A percentile compares a stretch with the other conserved stretches of the same genome.
Conservation (phyloP, 2,113 vertebrate species). For the Rhinoptilus africanus region DNA sequence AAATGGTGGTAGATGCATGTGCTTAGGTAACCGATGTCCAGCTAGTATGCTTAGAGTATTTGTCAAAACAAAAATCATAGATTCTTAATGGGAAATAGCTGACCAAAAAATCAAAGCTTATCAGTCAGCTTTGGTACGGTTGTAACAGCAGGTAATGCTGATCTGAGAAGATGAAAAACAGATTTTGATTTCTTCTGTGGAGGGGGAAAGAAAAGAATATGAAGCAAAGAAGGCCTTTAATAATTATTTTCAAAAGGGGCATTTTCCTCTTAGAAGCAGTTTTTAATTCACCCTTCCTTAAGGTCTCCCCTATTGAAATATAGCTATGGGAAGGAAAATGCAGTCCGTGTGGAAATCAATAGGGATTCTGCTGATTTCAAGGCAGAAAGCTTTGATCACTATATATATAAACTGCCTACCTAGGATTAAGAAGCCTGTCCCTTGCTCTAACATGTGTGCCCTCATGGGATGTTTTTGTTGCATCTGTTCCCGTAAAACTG, state of each 20-base stretch:
- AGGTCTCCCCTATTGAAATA: neutral
- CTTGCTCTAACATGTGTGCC: neutral
- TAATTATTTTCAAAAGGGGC: neutral
- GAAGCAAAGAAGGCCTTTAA: neutral
- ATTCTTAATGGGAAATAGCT: neutral
- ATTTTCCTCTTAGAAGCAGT: neutral
- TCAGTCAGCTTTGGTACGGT: neutral
- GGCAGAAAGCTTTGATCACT: neutral
- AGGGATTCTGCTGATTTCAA: neutral
- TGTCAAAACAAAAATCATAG: neutral
- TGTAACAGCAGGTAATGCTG: neutral
- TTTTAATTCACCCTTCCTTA: neutral
- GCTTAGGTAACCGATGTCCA: neutral
- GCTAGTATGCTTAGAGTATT: neutral
- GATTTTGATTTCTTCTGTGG: neutral
- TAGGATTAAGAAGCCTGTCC: neutral
- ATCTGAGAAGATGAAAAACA: neutral
- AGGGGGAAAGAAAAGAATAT: neutral
- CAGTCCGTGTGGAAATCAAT: neutral
- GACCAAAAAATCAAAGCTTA: neutral
- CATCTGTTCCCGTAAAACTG: neutral
- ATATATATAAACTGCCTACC: neutral
- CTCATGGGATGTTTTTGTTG: neutral
- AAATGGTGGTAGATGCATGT: fast-evolving
- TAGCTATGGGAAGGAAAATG: neutral